These are phyloP conservation scores for Endomychus coccineus DNA, from an alignment of 2,888 invertebrate genomes.

Conservation along the genomic window DNA sequence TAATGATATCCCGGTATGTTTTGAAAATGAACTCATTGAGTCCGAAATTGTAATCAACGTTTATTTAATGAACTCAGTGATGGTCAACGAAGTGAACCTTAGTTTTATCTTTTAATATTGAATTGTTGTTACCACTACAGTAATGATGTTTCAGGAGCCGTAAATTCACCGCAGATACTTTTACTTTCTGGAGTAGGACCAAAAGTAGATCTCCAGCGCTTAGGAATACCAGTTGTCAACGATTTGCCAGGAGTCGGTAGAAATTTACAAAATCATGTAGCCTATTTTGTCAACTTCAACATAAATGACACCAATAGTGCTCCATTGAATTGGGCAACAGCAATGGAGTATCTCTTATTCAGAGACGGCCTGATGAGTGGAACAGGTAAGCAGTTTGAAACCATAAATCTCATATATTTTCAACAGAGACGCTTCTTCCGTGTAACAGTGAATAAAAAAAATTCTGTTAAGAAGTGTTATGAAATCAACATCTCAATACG, in stretches of 20 bases:
- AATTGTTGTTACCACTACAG: too few species aligned
- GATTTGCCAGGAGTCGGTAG: conserved; percentile 73
- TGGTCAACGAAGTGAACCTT: too few species aligned
- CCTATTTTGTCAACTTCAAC: conserved; percentile 69
- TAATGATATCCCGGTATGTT: too few species aligned
- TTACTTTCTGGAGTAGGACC: conserved; percentile 86
- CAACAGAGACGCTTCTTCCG: too few species aligned
- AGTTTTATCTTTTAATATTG: too few species aligned
- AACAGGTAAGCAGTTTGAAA: conserved; percentile 62
- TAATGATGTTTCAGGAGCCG: conserved; percentile 60
- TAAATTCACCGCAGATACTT: conserved; percentile 89
- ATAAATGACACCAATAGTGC: conserved; percentile 79
- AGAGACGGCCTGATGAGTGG: conserved; percentile 86
- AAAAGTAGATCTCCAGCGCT: conserved; percentile 54
- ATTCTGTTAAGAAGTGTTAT: too few species aligned
- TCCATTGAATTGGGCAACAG: conserved; percentile 85
- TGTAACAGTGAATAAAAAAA: too few species aligned
- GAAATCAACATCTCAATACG: too few species aligned
- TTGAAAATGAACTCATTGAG: too few species aligned
- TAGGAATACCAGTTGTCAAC: conserved; percentile 60
- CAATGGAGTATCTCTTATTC: conserved; percentile 84
- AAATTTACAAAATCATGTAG: conserved; percentile 82
- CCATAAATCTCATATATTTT: too few species aligned
- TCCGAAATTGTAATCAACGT: too few species aligned
- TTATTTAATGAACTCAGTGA: too few species aligned